These are phyloP conservation scores for Blastobasis lacticolella DNA, from an alignment of 2,888 invertebrate genomes.

Conservation along the genomic window DNA sequence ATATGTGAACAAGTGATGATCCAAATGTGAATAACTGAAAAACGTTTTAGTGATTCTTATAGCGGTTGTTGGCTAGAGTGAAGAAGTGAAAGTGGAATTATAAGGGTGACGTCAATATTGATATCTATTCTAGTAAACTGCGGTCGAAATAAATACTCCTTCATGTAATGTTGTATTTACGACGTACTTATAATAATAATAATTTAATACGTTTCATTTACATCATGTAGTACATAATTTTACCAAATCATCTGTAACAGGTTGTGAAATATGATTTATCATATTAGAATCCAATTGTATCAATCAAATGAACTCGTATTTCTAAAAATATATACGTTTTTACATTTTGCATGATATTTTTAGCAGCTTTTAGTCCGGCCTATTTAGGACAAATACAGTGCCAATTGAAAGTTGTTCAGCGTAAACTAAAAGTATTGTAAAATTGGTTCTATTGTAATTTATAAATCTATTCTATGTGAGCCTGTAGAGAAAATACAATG, in stretches of 20 bases:
- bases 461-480: slow-evolving; percentile 1
- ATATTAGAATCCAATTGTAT: slow-evolving; percentile 22
- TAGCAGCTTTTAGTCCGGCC: slow-evolving; percentile 64
- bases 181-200: too few relatives aligned
- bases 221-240: slow-evolving; percentile 25
- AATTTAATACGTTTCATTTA: slow-evolving; percentile 28
- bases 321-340: slow-evolving; percentile 41
- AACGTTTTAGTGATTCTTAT: too few relatives aligned
- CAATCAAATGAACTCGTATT: slow-evolving; percentile 32
- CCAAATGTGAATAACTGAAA: too few relatives aligned
- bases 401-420: slow-evolving; percentile 47
- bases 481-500: slow-evolving; percentile 1
- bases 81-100: too few relatives aligned
- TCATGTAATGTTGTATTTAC: too few relatives aligned
- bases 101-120: too few relatives aligned
- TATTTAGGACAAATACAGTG: slow-evolving; percentile 50
- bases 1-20: too few relatives aligned
- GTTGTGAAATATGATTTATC: slow-evolving; percentile 57
- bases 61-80: too few relatives aligned
- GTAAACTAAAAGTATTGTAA: slow-evolving; percentile 16
- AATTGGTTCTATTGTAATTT: slow-evolving; percentile 4
- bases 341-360: slow-evolving; percentile 47
- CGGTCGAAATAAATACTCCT: too few relatives aligned
- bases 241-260: slow-evolving; percentile 49
- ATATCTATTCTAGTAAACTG: too few relatives aligned